These are phyloP conservation scores for Drosophila kanapiae DNA, from an alignment of 1,140 invertebrate species.

Conservation along the genomic window DNA sequence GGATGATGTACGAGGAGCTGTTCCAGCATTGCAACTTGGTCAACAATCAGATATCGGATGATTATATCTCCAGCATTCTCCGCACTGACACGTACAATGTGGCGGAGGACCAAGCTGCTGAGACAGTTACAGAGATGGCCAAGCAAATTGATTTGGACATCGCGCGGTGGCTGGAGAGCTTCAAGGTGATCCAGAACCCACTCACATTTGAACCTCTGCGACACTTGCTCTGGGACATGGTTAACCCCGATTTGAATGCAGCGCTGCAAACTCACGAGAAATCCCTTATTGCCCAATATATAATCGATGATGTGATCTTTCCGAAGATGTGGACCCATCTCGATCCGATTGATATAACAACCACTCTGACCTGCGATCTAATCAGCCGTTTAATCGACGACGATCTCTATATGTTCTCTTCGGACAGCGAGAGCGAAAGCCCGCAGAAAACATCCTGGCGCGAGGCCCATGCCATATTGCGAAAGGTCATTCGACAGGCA, in stretches of 20 bases:
- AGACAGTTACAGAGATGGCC: constrained; percentile 87
- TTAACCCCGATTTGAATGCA: constrained; percentile 48
- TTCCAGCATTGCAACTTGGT: constrained; percentile 86
- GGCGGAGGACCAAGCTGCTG: constrained; percentile 86
- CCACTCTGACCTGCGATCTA: constrained; percentile 45
- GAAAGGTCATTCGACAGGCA: constrained; percentile 66
- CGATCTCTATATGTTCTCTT: constrained; percentile 65
- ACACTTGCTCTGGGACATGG: constrained; percentile 39
- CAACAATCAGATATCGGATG: constrained; percentile 88
- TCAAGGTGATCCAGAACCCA: constrained; percentile 62
- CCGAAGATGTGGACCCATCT: constrained; percentile 37
- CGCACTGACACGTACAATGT: constrained; percentile 87
- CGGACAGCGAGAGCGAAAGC: constrained; percentile 62
- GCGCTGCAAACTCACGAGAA: constrained; percentile 45
- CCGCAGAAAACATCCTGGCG: constrained; percentile 1
- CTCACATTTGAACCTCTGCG: constrained; percentile 84
- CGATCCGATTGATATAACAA: constrained; percentile 61
- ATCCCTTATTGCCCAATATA: constrained; percentile 41
- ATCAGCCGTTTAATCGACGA: constrained; percentile 74
- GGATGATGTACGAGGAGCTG: constrained; percentile 90
- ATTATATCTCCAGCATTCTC: constrained; percentile 89
- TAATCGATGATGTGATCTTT: constrained; percentile 71
- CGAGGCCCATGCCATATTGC: constrained; percentile 61
- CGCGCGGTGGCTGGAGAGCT: constrained; percentile 85
- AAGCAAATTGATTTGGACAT: constrained; percentile 87